Base-by-base conservation (phyloP, 30 jellyfish, hydroid and myxozoan species). In the Hydractinia symbiolongicarpus region DNA sequence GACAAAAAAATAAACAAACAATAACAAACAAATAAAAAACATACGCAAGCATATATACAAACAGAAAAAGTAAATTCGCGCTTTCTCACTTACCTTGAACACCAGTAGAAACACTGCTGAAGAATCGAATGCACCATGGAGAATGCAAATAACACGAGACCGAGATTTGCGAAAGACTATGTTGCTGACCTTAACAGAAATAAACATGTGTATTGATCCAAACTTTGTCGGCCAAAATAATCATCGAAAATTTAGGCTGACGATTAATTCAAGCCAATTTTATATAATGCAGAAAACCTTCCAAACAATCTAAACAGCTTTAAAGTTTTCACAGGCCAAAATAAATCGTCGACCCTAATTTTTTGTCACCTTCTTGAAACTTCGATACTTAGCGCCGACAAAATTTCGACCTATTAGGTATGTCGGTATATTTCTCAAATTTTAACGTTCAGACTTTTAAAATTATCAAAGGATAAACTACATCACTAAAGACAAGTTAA, bases 71-170 rank as follows among this genome's bases (percentile, higher is more conserved):
- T n/a, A 71, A 50, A 9, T 5, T 30, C 44, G 44, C 2, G 44
- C 44, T 2, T 30, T 30, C 44, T 2, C 1, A 71, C 80, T 60
- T 61, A 81, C 88, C 61, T 81, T 81, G 88, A 81, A 81, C 51
- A 81, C 40, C 53, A 81, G 88, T 1, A 81, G 53, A n/a, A 81
- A 13, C 6, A 81, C 86, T 15, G 88, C 86, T 6, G 88, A 81
- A 17, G 88, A 81, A 81, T 81, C 88, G 50, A 81, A 81, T 13
- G 88, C 88, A 5, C 88, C 88, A 21, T 81, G 88, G 13, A 81
- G 61, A 69, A 81, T 81, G 55, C 88, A 81, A 50, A 81, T 49
- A 50, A 69, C 81, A 81, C 73, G 88, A 11, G 88, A 81, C 4
- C 86, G 71, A 44, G 88, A n/a, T 30, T 81, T 20, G 14, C 88